phyloP scores from a whole-genome alignment of 2,113 vertebrate genomes.

The Ceyx margarethae region DNA sequence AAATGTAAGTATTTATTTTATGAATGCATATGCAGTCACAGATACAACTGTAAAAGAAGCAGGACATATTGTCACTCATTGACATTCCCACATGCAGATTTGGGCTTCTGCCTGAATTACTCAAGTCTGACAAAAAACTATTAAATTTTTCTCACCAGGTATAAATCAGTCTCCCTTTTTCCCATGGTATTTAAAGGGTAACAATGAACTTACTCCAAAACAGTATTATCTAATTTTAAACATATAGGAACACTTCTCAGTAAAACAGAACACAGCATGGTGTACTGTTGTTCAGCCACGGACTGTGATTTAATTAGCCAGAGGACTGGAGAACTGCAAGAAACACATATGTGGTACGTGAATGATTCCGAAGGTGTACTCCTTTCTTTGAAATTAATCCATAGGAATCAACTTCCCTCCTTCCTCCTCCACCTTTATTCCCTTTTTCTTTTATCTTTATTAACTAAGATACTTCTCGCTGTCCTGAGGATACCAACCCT shows the following conservation, averaged over 20 bases:
- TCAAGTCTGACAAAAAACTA: background rate
- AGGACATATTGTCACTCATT: background rate
- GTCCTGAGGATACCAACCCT: background rate
- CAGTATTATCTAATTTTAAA: background rate
- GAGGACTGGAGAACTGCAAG: background rate
- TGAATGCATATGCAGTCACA: background rate
- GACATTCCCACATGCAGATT: background rate
- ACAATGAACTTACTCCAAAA: background rate
- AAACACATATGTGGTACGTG: background rate
- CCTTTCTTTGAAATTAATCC: background rate
- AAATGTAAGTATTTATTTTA: background rate
- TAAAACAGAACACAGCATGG: background rate
- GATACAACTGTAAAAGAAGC: background rate
- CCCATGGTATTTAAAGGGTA: background rate
- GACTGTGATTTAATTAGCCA: background rate
- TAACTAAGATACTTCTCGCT: background rate
- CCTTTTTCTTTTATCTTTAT: conserved; percentile 5
- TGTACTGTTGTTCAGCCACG: background rate
- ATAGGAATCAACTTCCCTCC: background rate
- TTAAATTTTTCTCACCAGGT: background rate
- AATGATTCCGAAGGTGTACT: background rate
- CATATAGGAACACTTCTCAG: background rate
- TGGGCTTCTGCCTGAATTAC: background rate
- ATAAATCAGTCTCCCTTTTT: background rate
- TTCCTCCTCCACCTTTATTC: background rate